A percentile compares a stretch with the other conserved stretches of the same genome.
phyloP scores from a whole-genome alignment of 2,888 invertebrate species.

The Tipula unca region DNA sequence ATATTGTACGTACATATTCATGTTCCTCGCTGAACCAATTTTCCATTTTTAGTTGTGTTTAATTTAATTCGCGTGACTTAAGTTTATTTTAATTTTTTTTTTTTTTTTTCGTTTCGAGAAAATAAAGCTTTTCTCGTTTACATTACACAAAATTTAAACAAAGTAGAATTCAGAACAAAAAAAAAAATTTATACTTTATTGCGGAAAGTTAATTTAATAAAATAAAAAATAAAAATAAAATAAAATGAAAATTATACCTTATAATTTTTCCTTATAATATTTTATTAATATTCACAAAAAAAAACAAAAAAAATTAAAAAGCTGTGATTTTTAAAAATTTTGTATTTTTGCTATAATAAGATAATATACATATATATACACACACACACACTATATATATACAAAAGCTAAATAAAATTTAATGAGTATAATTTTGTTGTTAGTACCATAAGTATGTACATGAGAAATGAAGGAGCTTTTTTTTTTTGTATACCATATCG shows the following conservation, averaged over 20 bases:
- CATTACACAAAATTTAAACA: neutral
- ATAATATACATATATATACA: neutral
- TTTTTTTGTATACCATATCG: neutral
- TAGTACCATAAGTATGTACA: neutral
- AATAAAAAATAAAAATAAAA: neutral
- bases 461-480: neutral
- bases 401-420: neutral
- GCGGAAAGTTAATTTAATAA: conserved; percentile 19
- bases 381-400: neutral
- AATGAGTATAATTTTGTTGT: neutral
- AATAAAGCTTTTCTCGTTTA: conserved; percentile 14
- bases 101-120: neutral
- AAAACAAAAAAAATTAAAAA: neutral
- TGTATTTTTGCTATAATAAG: neutral
- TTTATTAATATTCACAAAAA: neutral
- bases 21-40: neutral
- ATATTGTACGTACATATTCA: neutral
- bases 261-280: neutral
- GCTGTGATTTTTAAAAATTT: neutral
- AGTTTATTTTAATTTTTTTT: neutral
- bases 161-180: neutral
- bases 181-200: conserved; percentile 15
- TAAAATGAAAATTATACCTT: neutral
- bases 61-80: conserved; percentile 15
- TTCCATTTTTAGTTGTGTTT: conserved; percentile 8